Base-by-base conservation (phyloP, 2,888 invertebrate genomes). In the Watsonalla binaria region DNA sequence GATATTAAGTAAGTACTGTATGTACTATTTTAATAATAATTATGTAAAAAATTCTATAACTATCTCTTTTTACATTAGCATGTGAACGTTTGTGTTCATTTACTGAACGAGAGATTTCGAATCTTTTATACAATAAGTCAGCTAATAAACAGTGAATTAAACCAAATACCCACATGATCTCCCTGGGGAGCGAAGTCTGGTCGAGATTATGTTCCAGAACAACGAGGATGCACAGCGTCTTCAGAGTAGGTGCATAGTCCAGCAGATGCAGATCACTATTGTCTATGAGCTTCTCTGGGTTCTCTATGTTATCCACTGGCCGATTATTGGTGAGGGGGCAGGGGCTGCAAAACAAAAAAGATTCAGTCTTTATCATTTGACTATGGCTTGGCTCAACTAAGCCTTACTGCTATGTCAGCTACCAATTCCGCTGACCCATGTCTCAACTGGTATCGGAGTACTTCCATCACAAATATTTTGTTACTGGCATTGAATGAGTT, bases 251-350 rank as follows among this genome's bases (percentile, higher is more conserved):
- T 56, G 92, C 90, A 84, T 96, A 95, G 80, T 97, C 97, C 57
- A 97, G 84, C 11, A 97, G 92, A 79, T 96, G 94, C 62, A 96
- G 92, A 80, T 97, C 97, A 78, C 95, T 94, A 73, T 96, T 95
- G 78, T 97, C 97, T 64, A 95, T 92, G 33, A 97, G 82, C 54
- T 86, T 86, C 53, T 91, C 88, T 15, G 84, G 82, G 53, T 84
- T 84, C 34, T 87, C 84, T 6, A 69, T 24, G 45, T 68, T 69
- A 50, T 80, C 76, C 24, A 60, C 51, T 48, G 63, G 61, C n/a
- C 70, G 62, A 45, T 58, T 62, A 49, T 53, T 61, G 24, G 58
- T 54, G 51, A 73, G 72, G 15, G 73, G 73, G 52, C 75, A 74
- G 0, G 86, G 87, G 57, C 86, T 86, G 76, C 37, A 70, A 65